Conservation (phyloP, 2,888 invertebrate genomes). For the Nemurella pictetii region DNA sequence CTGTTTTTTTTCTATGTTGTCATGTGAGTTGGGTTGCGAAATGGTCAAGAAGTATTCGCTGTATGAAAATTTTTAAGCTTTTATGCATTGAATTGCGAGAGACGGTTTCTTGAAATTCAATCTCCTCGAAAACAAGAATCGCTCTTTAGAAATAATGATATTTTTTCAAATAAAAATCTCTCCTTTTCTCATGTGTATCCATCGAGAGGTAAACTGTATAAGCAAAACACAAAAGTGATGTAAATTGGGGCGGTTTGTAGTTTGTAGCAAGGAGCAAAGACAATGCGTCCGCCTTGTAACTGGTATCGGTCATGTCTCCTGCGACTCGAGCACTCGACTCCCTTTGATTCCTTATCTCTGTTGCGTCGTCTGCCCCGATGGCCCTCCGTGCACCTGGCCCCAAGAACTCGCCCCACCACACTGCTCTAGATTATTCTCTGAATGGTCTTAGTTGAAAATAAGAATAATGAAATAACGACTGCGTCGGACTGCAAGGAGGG, state of each 20-base stretch:
- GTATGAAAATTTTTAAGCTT: background rate
- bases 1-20: too few relatives aligned
- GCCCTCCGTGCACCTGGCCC: conserved; percentile 24
- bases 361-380: background rate
- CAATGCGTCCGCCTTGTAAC: conserved; percentile 3
- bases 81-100: background rate
- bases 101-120: conserved; percentile 21
- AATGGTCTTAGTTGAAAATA: conserved; percentile 31
- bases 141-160: background rate
- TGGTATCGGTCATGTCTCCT: background rate
- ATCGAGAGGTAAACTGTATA: background rate
- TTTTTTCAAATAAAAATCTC: background rate
- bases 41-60: background rate
- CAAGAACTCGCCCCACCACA: background rate
- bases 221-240: conserved; percentile 11
- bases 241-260: conserved; percentile 21
- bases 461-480: conserved; percentile 32
- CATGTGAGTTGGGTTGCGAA: too few relatives aligned
- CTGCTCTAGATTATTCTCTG: conserved; percentile 29
- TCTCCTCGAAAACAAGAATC: conserved; percentile 8
- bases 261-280: background rate
- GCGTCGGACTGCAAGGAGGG: conserved; percentile 23
- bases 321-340: background rate
- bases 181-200: background rate
- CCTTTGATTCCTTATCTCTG: conserved; percentile 26